Evolutionary conservation across 2,888 invertebrate species (phyloP).

Genomic region (Acanthoscelides obtectus): DNA sequence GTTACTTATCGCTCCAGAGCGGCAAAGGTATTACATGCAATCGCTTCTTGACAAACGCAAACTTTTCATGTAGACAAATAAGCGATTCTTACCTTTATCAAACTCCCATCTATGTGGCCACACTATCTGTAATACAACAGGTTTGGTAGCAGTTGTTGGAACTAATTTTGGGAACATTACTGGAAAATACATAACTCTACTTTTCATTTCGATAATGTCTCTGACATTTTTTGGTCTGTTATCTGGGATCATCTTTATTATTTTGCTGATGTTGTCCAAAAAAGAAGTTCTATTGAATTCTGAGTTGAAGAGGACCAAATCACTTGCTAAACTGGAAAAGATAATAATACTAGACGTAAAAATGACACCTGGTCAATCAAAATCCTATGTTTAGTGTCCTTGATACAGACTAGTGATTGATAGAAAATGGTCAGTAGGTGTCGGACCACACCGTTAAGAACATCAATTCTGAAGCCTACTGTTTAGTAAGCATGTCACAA

Average conservation of each 20-base stretch:
- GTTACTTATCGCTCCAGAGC: too few relatives aligned
- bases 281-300: constrained; percentile 65
- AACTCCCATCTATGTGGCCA: constrained; percentile 80
- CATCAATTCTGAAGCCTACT: too few relatives aligned
- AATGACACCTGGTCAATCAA: too few relatives aligned
- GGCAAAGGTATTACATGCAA: too few relatives aligned
- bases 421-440: too few relatives aligned
- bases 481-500: too few relatives aligned
- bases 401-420: too few relatives aligned
- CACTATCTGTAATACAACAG: constrained; percentile 53
- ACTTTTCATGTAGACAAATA: neutral
- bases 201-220: constrained; percentile 55
- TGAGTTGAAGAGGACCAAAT: constrained; percentile 66
- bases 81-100: constrained; percentile 58
- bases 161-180: constrained; percentile 25
- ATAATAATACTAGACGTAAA: too few relatives aligned
- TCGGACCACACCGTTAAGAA: too few relatives aligned
- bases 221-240: constrained; percentile 54
- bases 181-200: constrained; percentile 56
- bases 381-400: too few relatives aligned
- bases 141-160: constrained; percentile 12
- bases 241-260: constrained; percentile 63
- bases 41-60: too few relatives aligned
- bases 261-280: constrained; percentile 54
- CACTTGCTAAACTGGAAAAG: constrained; percentile 59